Conservation (phyloP, 1,140 invertebrate species). For the Solenopsis fugax region DNA sequence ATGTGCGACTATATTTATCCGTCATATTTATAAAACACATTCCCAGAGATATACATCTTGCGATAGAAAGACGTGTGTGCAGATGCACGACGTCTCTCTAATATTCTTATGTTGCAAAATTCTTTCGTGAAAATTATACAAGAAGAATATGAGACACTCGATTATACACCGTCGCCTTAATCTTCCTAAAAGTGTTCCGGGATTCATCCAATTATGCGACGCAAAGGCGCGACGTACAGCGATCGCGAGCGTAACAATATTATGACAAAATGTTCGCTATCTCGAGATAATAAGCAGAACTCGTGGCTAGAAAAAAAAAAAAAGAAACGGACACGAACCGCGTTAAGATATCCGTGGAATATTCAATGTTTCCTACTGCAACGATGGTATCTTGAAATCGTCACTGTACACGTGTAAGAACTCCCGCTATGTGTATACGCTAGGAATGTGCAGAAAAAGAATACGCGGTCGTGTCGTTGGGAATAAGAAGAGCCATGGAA, state of each 20-base stretch:
- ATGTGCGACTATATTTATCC: slow-evolving; percentile 40
- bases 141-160: neutral
- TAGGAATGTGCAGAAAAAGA: slow-evolving; percentile 13
- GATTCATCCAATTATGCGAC: slow-evolving; percentile 37
- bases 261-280: slow-evolving; percentile 12
- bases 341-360: slow-evolving; percentile 56
- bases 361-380: slow-evolving; percentile 38
- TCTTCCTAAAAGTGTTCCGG: slow-evolving; percentile 29
- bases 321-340: neutral
- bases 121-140: neutral
- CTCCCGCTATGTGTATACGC: neutral
- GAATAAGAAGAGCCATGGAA: slow-evolving; percentile 7
- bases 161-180: slow-evolving; percentile 22
- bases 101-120: slow-evolving; percentile 6
- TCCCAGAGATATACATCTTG: neutral
- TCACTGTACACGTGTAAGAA: slow-evolving; percentile 12
- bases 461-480: slow-evolving; percentile 51
- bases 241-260: slow-evolving; percentile 39
- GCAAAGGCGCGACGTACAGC: neutral
- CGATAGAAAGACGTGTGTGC: neutral
- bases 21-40: slow-evolving; percentile 14
- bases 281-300: slow-evolving; percentile 36
- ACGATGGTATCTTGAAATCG: slow-evolving; percentile 13
- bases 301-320: neutral
- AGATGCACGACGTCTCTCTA: neutral